Evolutionary conservation across 2,113 vertebrate species (phyloP).

Genomic region (Buteo buteo): DNA sequence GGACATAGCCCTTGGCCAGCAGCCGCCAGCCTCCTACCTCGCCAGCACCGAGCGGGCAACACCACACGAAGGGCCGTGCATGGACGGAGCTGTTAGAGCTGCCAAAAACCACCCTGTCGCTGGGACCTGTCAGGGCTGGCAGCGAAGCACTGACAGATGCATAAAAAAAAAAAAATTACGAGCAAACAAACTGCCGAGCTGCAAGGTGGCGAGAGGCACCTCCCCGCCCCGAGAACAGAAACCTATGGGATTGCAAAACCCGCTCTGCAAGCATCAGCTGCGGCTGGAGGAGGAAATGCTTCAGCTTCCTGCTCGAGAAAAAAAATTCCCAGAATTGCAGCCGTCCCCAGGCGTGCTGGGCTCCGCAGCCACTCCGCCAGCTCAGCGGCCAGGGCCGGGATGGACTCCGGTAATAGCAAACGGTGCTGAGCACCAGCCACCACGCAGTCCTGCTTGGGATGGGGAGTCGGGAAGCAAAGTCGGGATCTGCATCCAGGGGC

Average conservation of each 20-base stretch:
- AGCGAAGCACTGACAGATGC: not conserved
- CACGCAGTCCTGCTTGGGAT: fast-evolving
- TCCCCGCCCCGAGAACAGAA: slow-evolving; percentile 2
- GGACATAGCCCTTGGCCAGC: not conserved
- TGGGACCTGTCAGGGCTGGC: not conserved
- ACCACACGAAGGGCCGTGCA: not conserved
- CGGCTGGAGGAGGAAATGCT: slow-evolving; percentile 43
- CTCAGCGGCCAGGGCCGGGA: no score
- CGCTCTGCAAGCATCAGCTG: not conserved
- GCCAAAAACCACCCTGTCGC: not conserved
- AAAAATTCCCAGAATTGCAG: not conserved
- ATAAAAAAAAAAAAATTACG: not conserved
- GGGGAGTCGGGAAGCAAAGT: not conserved
- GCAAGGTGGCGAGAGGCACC: not conserved
- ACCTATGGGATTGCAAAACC: slow-evolving; percentile 29
- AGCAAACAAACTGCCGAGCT: not conserved
- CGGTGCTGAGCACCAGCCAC: fast-evolving
- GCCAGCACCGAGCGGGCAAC: not conserved
- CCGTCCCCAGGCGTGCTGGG: not conserved
- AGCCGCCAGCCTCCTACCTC: not conserved
- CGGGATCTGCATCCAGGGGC: fast-evolving
- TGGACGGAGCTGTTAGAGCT: not conserved
- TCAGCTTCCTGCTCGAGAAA: slow-evolving; percentile 22
- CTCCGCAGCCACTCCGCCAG: not conserved
- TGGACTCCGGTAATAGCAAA: fast-evolving